A percentile compares a stretch with the other conserved stretches of the same genome.
These are phyloP conservation scores for Todus mexicanus DNA, from an alignment of 2,797 vertebrate genomes.

Conservation along the genomic window DNA sequence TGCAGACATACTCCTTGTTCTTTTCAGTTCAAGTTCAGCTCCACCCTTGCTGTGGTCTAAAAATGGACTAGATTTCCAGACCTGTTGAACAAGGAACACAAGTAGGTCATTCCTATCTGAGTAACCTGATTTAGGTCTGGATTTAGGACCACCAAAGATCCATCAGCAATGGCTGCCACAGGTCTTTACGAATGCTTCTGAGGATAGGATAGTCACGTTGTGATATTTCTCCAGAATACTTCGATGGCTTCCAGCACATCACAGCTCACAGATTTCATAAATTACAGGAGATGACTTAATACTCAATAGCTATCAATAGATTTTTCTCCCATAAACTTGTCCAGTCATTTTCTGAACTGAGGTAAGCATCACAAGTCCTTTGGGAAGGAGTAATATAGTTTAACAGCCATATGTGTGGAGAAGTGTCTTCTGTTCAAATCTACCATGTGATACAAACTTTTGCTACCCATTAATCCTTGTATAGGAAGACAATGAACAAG, in stretches of 20 bases:
- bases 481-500: not conserved
- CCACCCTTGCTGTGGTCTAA: not conserved
- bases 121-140: not conserved
- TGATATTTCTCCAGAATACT: not conserved
- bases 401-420: not conserved
- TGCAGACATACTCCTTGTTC: not conserved
- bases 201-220: not conserved
- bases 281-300: not conserved
- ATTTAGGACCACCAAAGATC: too few species aligned
- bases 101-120: not conserved
- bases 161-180: not conserved
- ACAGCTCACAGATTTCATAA: not conserved
- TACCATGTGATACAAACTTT: not conserved
- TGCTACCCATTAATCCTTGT: not conserved
- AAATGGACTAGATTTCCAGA: not conserved
- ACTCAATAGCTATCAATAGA: not conserved
- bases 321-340: not conserved
- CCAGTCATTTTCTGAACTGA: not conserved
- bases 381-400: not conserved
- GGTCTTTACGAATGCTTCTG: not conserved
- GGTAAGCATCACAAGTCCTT: not conserved
- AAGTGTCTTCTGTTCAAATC: not conserved
- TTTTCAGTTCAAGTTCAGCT: not conserved
- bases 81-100: not conserved
- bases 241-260: not conserved